phyloP scores from a whole-genome alignment of 1,140 invertebrate genomes.

The Hermetia illucens region DNA sequence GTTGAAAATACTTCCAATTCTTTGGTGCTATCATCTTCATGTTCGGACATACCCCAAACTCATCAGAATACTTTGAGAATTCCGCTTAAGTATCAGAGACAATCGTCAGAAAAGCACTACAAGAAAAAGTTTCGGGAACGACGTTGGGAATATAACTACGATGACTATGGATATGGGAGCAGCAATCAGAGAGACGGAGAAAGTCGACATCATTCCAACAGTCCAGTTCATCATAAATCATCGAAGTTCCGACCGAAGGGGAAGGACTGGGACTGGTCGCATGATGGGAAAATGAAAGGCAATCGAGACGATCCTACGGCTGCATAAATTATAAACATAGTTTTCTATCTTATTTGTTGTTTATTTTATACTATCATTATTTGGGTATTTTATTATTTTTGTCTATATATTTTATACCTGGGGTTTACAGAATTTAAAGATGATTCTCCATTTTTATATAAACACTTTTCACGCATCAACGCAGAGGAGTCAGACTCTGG shows the following conservation, averaged over 20 bases:
- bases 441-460: too few relatives aligned
- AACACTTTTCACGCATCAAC: too few relatives aligned
- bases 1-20: constrained; percentile 13
- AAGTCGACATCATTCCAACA: constrained; percentile 21
- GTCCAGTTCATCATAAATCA: constrained; percentile 19
- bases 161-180: constrained; percentile 19
- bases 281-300: constrained; percentile 11
- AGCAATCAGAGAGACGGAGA: constrained; percentile 17
- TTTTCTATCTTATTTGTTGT: background rate
- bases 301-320: background rate
- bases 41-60: background rate
- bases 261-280: constrained; percentile 56
- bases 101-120: constrained; percentile 50
- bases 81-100: constrained; percentile 46
- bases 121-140: constrained; percentile 63
- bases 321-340: background rate
- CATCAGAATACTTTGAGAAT: constrained; percentile 13
- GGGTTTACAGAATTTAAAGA: too few relatives aligned
- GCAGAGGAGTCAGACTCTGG: too few relatives aligned
- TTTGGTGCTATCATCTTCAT: background rate
- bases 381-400: too few relatives aligned
- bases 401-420: too few relatives aligned
- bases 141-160: constrained; percentile 40
- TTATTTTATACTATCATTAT: too few relatives aligned
- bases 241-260: constrained; percentile 55